Conservation (phyloP, 2,113 vertebrate species). For the Candoia aspera region DNA sequence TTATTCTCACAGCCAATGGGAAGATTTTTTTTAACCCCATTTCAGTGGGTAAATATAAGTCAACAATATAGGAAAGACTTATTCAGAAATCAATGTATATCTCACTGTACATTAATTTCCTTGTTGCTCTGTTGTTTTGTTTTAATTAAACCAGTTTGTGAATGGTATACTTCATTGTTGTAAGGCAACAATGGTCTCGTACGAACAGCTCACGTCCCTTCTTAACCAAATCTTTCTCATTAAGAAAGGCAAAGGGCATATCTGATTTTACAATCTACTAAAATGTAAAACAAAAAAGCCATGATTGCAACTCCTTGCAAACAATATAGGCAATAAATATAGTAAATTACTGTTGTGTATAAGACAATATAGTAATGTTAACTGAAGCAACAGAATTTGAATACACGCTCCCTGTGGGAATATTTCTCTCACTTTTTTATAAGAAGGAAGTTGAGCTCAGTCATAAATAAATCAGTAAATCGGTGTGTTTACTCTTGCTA, state of each 20-base stretch:
- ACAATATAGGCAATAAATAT: slow-evolving; percentile 69
- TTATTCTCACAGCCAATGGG: not conserved
- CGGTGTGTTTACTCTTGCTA: slow-evolving; percentile 62
- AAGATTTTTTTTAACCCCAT: not conserved
- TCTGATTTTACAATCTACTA: slow-evolving; percentile 62
- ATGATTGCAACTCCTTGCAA: slow-evolving; percentile 55
- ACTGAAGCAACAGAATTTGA: slow-evolving; percentile 68
- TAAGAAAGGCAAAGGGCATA: slow-evolving; percentile 52
- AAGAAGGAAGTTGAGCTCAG: slow-evolving; percentile 63
- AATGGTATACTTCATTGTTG: slow-evolving; percentile 22
- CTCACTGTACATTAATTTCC: slow-evolving; percentile 12
- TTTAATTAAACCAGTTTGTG: slow-evolving; percentile 39
- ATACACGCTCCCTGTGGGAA: slow-evolving; percentile 71
- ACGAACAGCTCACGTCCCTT: slow-evolving; percentile 51
- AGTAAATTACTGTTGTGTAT: slow-evolving; percentile 69
- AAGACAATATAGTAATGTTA: slow-evolving; percentile 70
- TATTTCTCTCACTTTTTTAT: slow-evolving; percentile 60
- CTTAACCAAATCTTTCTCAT: slow-evolving; percentile 48
- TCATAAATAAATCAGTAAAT: slow-evolving; percentile 69
- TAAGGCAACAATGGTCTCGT: slow-evolving; percentile 50
- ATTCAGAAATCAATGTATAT: not conserved
- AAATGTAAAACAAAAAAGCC: slow-evolving; percentile 60
- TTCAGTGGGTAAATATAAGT: not conserved
- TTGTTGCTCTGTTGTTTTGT: slow-evolving; percentile 33
- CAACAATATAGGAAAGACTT: fast-evolving